A percentile compares a stretch with the other conserved stretches of the same genome.
These are phyloP conservation scores for Drosophila malerkotliana DNA, from an alignment of 1,140 invertebrate genomes.

Conservation along the genomic window DNA sequence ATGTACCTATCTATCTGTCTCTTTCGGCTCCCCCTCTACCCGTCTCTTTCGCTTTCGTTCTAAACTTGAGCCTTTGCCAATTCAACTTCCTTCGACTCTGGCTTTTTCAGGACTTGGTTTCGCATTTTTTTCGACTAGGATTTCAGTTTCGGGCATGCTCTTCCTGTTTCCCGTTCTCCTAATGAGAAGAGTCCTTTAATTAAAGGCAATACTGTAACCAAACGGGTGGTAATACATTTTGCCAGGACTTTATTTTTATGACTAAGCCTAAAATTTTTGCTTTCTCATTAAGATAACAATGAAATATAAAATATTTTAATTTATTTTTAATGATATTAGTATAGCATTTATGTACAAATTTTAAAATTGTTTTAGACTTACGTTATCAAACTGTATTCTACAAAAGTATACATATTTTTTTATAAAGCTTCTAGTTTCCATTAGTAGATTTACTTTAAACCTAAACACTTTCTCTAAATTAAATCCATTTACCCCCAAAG, in stretches of 20 bases:
- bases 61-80: conserved; percentile 35
- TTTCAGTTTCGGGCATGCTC: conserved; percentile 16
- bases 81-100: conserved; percentile 6
- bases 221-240: neutral
- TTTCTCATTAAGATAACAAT: too few species aligned
- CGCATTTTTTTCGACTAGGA: conserved; percentile 29
- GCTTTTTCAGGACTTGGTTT: neutral
- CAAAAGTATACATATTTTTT: too few species aligned
- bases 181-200: conserved; percentile 41
- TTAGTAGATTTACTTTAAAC: neutral
- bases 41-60: conserved; percentile 10
- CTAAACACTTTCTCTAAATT: neutral
- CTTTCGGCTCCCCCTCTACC: neutral
- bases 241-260: neutral
- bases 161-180: conserved; percentile 16
- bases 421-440: too few species aligned
- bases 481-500: neutral
- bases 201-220: conserved; percentile 15
- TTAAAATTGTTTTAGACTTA: too few species aligned
- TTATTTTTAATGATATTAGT: too few species aligned
- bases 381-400: too few species aligned
- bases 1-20: too few species aligned
- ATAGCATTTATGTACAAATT: too few species aligned
- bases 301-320: too few species aligned
- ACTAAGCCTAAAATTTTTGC: neutral